Percentiles rank a stretch among this genome's conserved stretches.
Conservation (phyloP, 2,888 invertebrate genomes). For the Athripsodes cinereus region DNA sequence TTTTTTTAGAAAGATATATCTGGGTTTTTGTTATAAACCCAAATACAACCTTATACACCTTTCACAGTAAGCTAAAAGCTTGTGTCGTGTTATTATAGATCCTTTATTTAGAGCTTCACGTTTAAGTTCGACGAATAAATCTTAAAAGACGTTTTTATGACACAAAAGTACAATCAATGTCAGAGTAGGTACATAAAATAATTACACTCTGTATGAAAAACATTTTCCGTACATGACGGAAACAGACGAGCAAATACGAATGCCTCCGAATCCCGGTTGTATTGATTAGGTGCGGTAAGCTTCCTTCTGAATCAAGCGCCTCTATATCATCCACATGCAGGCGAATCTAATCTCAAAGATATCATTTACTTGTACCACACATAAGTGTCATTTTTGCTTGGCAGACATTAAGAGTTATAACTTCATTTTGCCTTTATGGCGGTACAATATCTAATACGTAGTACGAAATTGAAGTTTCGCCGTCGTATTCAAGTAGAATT, state of each 20-base stretch:
- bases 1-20: too few relatives aligned
- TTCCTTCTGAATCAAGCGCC: conserved; percentile 39
- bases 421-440: conserved; percentile 26
- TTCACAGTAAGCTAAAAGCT: too few relatives aligned
- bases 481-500: conserved; percentile 25
- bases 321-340: conserved; percentile 3
- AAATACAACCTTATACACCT: too few relatives aligned
- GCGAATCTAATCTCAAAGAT: neutral
- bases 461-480: conserved; percentile 19
- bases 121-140: too few relatives aligned
- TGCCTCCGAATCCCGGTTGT: conserved; percentile 35
- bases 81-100: too few relatives aligned
- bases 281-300: conserved; percentile 54
- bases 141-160: too few relatives aligned
- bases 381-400: conserved; percentile 13
- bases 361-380: neutral
- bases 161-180: too few relatives aligned
- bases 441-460: conserved; percentile 22
- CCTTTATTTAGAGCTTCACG: too few relatives aligned
- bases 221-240: conserved; percentile 32
- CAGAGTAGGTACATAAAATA: too few relatives aligned
- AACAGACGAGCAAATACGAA: conserved; percentile 33
- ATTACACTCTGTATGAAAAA: conserved; percentile 7
- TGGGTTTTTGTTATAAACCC: too few relatives aligned
- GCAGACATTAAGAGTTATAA: conserved; percentile 17